Conservation (phyloP, 1,140 invertebrate species). For the Nautilus pompilius region DNA sequence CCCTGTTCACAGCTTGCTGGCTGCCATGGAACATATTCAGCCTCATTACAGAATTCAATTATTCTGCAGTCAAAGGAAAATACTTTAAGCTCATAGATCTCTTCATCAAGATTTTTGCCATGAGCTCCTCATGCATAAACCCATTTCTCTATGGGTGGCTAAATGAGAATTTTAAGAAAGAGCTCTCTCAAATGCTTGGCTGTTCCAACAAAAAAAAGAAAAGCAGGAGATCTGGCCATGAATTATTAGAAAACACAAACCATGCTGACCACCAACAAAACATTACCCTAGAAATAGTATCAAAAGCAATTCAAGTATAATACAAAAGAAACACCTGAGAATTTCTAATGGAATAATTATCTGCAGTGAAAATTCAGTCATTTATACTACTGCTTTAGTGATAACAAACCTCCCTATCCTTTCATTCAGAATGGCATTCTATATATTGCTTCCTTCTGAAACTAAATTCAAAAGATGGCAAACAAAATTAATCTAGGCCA, state of each 20-base stretch:
- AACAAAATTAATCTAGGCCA: too few species aligned
- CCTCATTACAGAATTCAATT: slow-evolving; percentile 39
- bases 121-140: slow-evolving; percentile 81
- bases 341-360: too few species aligned
- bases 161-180: slow-evolving; percentile 59
- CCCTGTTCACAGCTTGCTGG: slow-evolving; percentile 85
- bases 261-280: too few species aligned
- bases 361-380: too few species aligned
- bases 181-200: slow-evolving; percentile 34
- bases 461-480: too few species aligned
- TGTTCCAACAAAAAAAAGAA: slow-evolving; percentile 15
- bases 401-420: too few species aligned
- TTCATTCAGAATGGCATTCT: too few species aligned
- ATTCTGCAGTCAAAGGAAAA: slow-evolving; percentile 22
- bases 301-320: too few species aligned
- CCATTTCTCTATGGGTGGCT: slow-evolving; percentile 74
- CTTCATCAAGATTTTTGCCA: slow-evolving; percentile 53
- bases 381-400: too few species aligned
- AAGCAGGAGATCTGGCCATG: slow-evolving; percentile 19
- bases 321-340: too few species aligned
- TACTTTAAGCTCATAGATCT: slow-evolving; percentile 45
- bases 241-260: slow-evolving; percentile 5
- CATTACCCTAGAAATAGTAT: too few species aligned
- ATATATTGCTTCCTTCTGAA: too few species aligned
- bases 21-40: slow-evolving; percentile 50